These are phyloP conservation scores for Brachyptera risi DNA, from an alignment of 2,888 invertebrate genomes.

Conservation along the genomic window DNA sequence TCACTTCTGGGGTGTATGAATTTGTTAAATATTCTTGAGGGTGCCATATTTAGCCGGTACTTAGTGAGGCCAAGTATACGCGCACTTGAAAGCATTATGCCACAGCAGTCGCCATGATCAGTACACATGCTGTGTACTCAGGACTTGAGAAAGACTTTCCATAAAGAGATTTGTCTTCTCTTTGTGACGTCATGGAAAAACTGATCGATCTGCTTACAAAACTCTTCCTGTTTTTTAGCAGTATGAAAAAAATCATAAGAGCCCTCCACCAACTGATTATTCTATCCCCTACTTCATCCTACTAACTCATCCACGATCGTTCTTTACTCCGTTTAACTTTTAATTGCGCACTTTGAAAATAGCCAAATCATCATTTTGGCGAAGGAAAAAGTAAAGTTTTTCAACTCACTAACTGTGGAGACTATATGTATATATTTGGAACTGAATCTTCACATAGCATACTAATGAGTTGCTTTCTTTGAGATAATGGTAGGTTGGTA, in stretches of 20 bases:
- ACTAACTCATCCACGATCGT: slow-evolving; percentile 21
- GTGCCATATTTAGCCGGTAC: slow-evolving; percentile 6
- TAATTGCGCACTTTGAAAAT: slow-evolving; percentile 34
- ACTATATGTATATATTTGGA: not conserved
- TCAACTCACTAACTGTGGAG: slow-evolving; percentile 24
- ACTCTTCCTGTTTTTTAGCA: not conserved
- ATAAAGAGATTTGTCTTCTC: not conserved
- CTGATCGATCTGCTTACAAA: slow-evolving; percentile 5
- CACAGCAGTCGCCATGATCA: no score
- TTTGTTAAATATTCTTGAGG: slow-evolving; percentile 6
- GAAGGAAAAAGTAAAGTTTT: slow-evolving; percentile 29
- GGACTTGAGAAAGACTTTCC: not conserved
- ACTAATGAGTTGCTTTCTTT: slow-evolving; percentile 33
- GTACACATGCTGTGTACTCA: not conserved
- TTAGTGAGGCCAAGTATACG: slow-evolving; percentile 8
- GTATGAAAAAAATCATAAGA: not conserved
- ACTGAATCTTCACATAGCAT: not conserved
- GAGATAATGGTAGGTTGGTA: slow-evolving; percentile 30
- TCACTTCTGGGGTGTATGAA: no score
- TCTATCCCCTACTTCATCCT: slow-evolving; percentile 19
- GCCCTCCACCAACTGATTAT: slow-evolving; percentile 6
- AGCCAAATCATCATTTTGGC: slow-evolving; percentile 33
- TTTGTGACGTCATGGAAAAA: not conserved
- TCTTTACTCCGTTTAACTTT: slow-evolving; percentile 31
- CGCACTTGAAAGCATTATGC: not conserved